Base-by-base conservation (phyloP, 2,113 vertebrate species). In the Rissa tridactyla region DNA sequence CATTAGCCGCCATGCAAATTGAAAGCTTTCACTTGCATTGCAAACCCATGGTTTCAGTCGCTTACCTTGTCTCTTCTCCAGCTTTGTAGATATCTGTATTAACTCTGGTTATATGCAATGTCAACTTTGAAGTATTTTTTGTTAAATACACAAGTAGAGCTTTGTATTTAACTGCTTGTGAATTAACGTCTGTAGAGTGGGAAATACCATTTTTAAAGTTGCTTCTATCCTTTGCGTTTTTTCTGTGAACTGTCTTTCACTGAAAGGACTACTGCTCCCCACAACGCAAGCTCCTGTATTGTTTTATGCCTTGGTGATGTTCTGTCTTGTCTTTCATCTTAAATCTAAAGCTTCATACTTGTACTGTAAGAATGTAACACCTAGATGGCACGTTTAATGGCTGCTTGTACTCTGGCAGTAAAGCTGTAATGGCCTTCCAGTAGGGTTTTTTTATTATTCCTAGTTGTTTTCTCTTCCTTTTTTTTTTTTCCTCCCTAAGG, bases 111-210 rank as follows among this genome's bases (percentile, higher is more conserved):
- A 92, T n/a, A 89, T 15, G 36, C 52, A 68, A 82, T 68, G 86
- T 88, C 90, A 93, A 38, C 61, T 78, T 40, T 12, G 57, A 69
- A 89, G 47, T 60, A 78, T 84, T 90, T 95, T 78, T 94, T 86
- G 95, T 96, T 96, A 90, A 96, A 94, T 94, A 94, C 76, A 94
- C 19, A 84, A 85, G 88, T 91, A 91, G 95, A 96, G 57, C 97
- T 94, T 96, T 94, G 92, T 95, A 71, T 94, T 95, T 92, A 95
- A 96, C 90, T 83, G 4, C 80, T 90, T 82, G 91, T 95, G 81
- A 91, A 86, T 92, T 51, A 16, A 78, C 49, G 77, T 10, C 89
- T 92, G 82, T 90, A 40, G 57, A 70, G 88, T n/a, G 60, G 75
- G 84, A 93, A 83, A 88, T 58, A 46, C 62, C 46, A 27, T 84